Evolutionary conservation across 2,888 invertebrate genomes (phyloP), one percentile per base, ranked within the genome.

Genomic region (Drosophila limbata): DNA sequence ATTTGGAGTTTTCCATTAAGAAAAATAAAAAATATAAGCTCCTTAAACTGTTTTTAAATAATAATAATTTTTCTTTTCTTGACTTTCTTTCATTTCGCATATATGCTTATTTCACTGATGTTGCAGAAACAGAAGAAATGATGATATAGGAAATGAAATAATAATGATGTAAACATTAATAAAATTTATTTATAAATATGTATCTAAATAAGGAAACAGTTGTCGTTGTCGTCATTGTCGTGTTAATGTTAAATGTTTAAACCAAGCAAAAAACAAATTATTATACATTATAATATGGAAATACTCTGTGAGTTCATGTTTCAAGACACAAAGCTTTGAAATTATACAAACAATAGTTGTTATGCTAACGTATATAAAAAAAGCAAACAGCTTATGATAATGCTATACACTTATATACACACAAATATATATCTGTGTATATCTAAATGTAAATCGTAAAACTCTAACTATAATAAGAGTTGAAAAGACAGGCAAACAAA

Each of bases 251-350:
- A 77, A 79, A 85, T 77, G 85, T 87, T 84, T 61, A 79, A 75
- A 78, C 25, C 75, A 59, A 69, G 65, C 62, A 42, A 60, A 65
- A 60, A 63, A 64, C 50, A 55, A 45, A 55, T 50, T 52, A 81
- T 70, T 85, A 83, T 83, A 80, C 83, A 88, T 70, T 74, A 76
- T 80, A 88, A 78, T 87, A 81, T 82, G 84, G 62, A 84, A 89
- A 90, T 87, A 87, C 90, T 87, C 87, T 87, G 89, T 88, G 87
- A 90, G 87, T 90, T 88, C 59, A 81, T 79, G 73, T 88, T 84
- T 84, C 79, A 88, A 88, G 81, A 75, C 33, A 68, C 63, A 74
- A 71, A 71, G 78, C 81, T 88, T 83, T 85, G 86, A 73, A 84
- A 88, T 84, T 81, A 84, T 61, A 67, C 55, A 79, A 76, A 82